Base-by-base conservation (phyloP, 2,797 vertebrate genomes). In the Gymnothorax reevesii region DNA sequence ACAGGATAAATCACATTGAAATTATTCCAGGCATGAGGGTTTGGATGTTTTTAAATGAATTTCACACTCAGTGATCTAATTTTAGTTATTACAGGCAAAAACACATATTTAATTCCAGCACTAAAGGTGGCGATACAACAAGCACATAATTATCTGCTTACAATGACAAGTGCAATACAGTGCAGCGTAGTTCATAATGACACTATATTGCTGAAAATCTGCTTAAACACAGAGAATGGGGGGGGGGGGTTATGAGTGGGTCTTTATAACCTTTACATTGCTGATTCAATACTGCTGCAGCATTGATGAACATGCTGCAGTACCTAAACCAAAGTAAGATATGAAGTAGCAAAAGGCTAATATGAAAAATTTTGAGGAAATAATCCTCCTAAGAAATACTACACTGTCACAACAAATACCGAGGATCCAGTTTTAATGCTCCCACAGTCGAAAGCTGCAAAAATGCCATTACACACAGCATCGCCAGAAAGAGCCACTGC, bases 11-110 rank as follows among this genome's bases (percentile, higher is more conserved):
- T 52, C 20, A 22, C n/a, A 52, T 7, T 52, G 75, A 79, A 52
- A 79, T 27, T 52, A 79, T 79, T 79, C 52, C 52, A 80, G 77
- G 49, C 49, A 10, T 8, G 33, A 80, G 77, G 52, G 52, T 52
- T 80, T 80, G 77, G 77, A 80, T 55, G 77, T 80, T 17, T 77
- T 52, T 33, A 49, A 52, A 77, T 15, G 13, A 77, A 80, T 54
- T 15, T 8, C 27, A 49, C 25, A 25, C 25, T 49, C 13, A 17
- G 73, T 55, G 59, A 57, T 69, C 49, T 69, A 86, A 86, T 49
- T 69, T 86, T 66, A 66, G 85, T 69, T n/a, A 49, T 42, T 9
- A 62, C 33, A 62, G 85, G n/a, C 57, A 60, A 80, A 25, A 17
- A 75, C 55, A 85, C 57, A 85, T 79, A 60, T 49, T 85, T 55